Evolutionary conservation across 2,888 invertebrate genomes (phyloP).

Genomic region (Muscina levida): DNA sequence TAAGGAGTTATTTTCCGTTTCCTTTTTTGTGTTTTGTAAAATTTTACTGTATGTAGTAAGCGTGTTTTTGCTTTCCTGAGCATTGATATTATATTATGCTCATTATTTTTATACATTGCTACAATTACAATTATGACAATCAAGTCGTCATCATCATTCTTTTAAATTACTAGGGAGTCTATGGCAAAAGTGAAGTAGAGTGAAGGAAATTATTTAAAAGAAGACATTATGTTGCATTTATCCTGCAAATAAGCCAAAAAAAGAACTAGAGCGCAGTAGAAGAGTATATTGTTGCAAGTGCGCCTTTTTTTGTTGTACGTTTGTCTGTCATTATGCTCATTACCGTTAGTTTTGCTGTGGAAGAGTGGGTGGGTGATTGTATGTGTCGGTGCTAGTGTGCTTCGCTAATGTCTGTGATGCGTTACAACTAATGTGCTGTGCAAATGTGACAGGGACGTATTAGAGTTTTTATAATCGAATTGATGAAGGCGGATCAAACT

Average conservation of each 20-base stretch:
- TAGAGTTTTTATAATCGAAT: no score
- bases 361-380: no score
- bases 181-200: conserved; percentile 12
- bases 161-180: conserved; percentile 6
- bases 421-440: conserved; percentile 19
- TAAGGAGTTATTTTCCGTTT: conserved; percentile 39
- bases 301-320: conserved; percentile 2
- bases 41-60: neutral
- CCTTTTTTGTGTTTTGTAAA: conserved; percentile 10
- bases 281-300: conserved; percentile 43
- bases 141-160: conserved; percentile 44
- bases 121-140: conserved; percentile 64
- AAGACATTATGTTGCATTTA: conserved; percentile 53
- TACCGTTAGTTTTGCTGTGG: conserved; percentile 28
- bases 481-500: no score
- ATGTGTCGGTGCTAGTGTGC: no score
- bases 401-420: conserved; percentile 24
- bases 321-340: conserved; percentile 32
- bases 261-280: conserved; percentile 7
- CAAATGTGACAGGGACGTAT: neutral
- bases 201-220: conserved; percentile 39
- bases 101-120: conserved; percentile 57
- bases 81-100: conserved; percentile 61
- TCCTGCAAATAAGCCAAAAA: conserved; percentile 36
- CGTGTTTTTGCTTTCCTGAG: neutral